A percentile compares a stretch with the other conserved stretches of the same genome.
phyloP scores from a whole-genome alignment of 2,113 vertebrate species.

The Cyprinodon tularosa region DNA sequence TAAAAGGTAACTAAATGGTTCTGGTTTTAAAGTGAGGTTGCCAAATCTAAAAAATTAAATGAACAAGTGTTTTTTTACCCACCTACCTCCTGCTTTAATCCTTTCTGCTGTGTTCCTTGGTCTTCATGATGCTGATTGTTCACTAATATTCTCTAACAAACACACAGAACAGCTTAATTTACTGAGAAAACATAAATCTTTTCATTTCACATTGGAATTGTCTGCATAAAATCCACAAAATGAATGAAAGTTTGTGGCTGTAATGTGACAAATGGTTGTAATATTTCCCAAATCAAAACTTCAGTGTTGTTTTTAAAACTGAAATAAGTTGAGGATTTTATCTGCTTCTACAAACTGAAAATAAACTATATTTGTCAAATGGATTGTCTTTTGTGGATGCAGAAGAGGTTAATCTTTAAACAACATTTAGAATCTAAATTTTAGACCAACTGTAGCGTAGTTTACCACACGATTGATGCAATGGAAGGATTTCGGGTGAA shows the following conservation, averaged over 20 bases:
- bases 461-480: conserved; percentile 1
- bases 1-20: too few relatives aligned
- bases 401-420: conserved; percentile 5
- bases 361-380: conserved; percentile 9
- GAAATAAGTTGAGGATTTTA: background rate
- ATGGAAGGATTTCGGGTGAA: background rate
- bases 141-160: too few relatives aligned
- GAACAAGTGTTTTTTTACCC: too few relatives aligned
- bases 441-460: background rate
- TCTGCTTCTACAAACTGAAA: background rate
- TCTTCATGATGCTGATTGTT: too few relatives aligned
- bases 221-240: background rate
- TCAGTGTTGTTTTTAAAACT: conserved; percentile 4
- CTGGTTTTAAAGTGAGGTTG: too few relatives aligned
- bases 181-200: background rate
- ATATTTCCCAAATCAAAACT: too few relatives aligned
- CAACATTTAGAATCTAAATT: background rate
- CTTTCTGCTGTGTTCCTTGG: too few relatives aligned
- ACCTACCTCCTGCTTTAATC: too few relatives aligned
- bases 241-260: background rate
- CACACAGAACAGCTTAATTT: background rate
- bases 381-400: background rate
- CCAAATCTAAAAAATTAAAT: too few relatives aligned
- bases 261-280: background rate
- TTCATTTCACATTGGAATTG: background rate